phyloP scores from a whole-genome alignment of 2,797 vertebrate species.

The Ceyx erithaca region DNA sequence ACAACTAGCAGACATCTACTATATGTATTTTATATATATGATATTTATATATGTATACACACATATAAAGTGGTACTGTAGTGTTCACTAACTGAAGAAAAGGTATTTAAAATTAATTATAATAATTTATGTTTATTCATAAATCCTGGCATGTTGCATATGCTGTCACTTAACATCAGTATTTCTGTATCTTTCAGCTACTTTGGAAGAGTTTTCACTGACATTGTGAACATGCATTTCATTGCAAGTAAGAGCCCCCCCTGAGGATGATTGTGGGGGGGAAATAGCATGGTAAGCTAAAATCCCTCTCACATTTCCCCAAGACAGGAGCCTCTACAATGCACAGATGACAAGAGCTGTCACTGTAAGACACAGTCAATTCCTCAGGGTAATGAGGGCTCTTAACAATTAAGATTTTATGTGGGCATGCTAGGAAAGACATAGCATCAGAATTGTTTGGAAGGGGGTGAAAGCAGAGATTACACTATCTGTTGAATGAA shows the following conservation, averaged over 20 bases:
- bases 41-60: not conserved
- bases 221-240: not conserved
- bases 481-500: not conserved
- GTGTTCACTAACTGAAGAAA: not conserved
- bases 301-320: slow-evolving; percentile 64
- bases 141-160: not conserved
- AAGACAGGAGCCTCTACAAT: slow-evolving; percentile 44
- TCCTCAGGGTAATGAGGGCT: not conserved
- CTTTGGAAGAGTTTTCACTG: not conserved
- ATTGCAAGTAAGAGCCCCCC: slow-evolving; percentile 41
- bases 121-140: not conserved
- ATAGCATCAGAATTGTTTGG: not conserved
- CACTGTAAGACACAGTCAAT: slow-evolving; percentile 56
- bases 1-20: not conserved
- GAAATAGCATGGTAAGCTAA: slow-evolving; percentile 30
- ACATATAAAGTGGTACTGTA: not conserved
- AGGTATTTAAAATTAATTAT: not conserved
- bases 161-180: not conserved
- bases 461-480: slow-evolving; percentile 3
- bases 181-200: not conserved
- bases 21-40: no score
- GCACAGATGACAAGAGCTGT: slow-evolving; percentile 67
- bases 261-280: not conserved
- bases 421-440: not conserved
- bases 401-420: slow-evolving; percentile 38